Conservation (phyloP, 2,113 vertebrate species). For the Danionella cerebrum region DNA sequence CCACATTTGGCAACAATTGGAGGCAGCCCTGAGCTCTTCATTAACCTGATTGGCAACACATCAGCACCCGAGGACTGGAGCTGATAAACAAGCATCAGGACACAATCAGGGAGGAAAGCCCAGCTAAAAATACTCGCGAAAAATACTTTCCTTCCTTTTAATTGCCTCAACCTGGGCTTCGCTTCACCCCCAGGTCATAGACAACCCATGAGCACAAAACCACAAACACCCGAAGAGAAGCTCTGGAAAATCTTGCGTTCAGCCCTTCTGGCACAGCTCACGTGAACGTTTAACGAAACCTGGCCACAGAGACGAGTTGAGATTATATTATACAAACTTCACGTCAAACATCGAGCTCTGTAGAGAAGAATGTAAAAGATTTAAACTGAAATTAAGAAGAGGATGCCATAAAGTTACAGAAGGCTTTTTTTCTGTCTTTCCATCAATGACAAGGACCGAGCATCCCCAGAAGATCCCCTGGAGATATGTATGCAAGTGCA, state of each 20-base stretch:
- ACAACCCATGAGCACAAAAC: neutral
- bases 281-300: neutral
- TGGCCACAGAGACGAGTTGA: neutral
- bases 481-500: too few relatives aligned
- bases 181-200: neutral
- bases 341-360: too few relatives aligned
- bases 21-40: constrained; percentile 2
- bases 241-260: neutral
- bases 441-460: too few relatives aligned
- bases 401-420: too few relatives aligned
- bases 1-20: constrained; percentile 34
- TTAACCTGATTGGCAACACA: constrained; percentile 24
- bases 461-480: too few relatives aligned
- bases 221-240: neutral
- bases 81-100: neutral
- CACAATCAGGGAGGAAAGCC: neutral
- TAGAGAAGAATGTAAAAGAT: too few relatives aligned
- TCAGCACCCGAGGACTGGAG: constrained; percentile 1
- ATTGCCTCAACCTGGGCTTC: neutral
- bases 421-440: too few relatives aligned
- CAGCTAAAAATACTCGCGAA: neutral
- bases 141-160: neutral
- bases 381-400: too few relatives aligned
- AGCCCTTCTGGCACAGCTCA: neutral
- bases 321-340: neutral